phyloP scores from a whole-genome alignment of 23 tunicate genomes.

The Aplidium turbinatum region DNA sequence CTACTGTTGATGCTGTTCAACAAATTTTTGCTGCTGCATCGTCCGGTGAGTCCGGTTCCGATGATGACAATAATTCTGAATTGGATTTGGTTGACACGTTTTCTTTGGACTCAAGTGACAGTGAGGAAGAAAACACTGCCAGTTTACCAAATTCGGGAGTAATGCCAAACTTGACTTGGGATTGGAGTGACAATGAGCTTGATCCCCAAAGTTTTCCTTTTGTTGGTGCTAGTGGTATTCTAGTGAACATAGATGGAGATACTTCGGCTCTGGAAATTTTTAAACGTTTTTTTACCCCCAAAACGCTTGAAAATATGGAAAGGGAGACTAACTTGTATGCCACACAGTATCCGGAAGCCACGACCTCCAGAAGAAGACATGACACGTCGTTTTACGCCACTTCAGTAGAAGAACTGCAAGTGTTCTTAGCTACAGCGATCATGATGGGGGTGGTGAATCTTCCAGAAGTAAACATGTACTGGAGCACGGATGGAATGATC shows the following conservation, averaged over 20 bases:
- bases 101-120: background rate
- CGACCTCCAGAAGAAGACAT: background rate
- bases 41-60: conserved; percentile 2
- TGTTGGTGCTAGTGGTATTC: background rate
- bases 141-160: background rate
- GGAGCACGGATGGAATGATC: background rate
- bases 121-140: background rate
- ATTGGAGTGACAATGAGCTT: no score
- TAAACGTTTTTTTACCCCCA: background rate
- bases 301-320: background rate
- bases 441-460: background rate
- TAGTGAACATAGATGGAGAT: background rate
- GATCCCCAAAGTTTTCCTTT: background rate
- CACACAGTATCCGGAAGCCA: background rate
- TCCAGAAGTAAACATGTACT: background rate
- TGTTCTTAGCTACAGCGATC: background rate
- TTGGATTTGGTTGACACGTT: background rate
- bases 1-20: no score
- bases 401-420: background rate
- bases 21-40: no score
- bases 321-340: background rate
- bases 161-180: background rate
- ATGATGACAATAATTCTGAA: background rate
- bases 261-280: background rate
- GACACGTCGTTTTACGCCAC: no score